Conservation (phyloP, 1,140 invertebrate species). For the Protaetia brevitarsis region DNA sequence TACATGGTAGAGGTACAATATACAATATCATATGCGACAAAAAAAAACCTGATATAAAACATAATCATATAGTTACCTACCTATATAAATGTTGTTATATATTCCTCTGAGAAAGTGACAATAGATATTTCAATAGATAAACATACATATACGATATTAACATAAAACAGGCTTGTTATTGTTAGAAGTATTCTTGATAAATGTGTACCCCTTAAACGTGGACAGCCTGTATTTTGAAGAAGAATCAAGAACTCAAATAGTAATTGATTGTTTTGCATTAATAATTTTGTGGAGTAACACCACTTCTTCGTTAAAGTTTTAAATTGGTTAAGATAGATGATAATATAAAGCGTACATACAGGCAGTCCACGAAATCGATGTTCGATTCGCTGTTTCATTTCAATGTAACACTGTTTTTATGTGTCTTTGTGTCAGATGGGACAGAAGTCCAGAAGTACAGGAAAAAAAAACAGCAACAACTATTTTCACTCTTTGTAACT, state of each 20-base stretch:
- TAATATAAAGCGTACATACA: neutral
- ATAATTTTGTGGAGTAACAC: neutral
- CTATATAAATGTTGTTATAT: no score
- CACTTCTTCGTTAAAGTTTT: neutral
- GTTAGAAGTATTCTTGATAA: neutral
- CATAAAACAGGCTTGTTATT: neutral
- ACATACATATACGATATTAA: no score
- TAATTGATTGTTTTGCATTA: neutral
- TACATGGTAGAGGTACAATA: no score
- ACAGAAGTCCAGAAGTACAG: conserved; percentile 44
- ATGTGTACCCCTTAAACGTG: neutral
- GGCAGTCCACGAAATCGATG: conserved; percentile 6
- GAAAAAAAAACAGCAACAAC: neutral
- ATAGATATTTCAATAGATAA: neutral
- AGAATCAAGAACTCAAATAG: no score
- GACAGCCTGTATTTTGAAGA: neutral
- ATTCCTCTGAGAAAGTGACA: neutral
- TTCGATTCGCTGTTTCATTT: conserved; percentile 23
- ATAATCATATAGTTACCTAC: no score
- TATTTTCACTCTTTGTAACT: neutral
- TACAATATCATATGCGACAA: no score
- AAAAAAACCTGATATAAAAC: no score
- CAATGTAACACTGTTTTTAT: conserved; percentile 20
- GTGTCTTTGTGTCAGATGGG: conserved; percentile 48
- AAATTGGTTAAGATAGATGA: neutral